Evolutionary conservation across 2,888 invertebrate species (phyloP), one percentile per base, ranked within the genome.

Genomic region (Drosophila diplacantha): DNA sequence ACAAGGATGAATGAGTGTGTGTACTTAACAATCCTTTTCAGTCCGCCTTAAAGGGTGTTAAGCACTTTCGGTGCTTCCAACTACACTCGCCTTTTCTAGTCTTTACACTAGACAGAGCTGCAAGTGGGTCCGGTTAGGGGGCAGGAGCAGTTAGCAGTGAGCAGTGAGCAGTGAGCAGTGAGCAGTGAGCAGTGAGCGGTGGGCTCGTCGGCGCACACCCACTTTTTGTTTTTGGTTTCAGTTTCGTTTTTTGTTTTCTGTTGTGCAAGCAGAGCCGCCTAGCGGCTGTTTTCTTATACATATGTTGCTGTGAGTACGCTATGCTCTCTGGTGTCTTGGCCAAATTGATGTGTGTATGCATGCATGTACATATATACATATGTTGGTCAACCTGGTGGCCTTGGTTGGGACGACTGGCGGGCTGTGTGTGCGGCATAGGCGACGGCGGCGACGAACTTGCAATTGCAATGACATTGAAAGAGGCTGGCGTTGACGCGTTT

Each of bases 391-490:
- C 64, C 63, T 77, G 81, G 69, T 55, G 70, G 73, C 85, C 84
- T 84, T 84, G 73, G 50, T 81, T 84, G 73, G 84, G 46, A 47
- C 58, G 22, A 37, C 35, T 16, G 43, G 44, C 34, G 53, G 43
- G n/a, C 16, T 50, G 24, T 38, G 37, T 61, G 44, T 63, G 35
- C 53, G 43, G 62, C 46, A 31, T 31, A 8, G n/a, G 47, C 54
- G 60, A 71, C 24, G 24, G 8, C 24, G 24, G 24, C 24, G 24
- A 54, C 54, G 60, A 71, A 68, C 66, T 72, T 81, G 81, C 62
- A 62, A 52, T 70, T 72, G 69, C 72, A 82, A 69, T 84, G 83
- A 73, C 80, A 80, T 84, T 84, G 80, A 79, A 84, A 82, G 72
- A 72, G 69, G 22, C 57, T 65, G 79, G 53, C 60, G 69, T 59